These are phyloP conservation scores for Leuctra nigra DNA, from an alignment of 2,888 invertebrate genomes.

Conservation along the genomic window DNA sequence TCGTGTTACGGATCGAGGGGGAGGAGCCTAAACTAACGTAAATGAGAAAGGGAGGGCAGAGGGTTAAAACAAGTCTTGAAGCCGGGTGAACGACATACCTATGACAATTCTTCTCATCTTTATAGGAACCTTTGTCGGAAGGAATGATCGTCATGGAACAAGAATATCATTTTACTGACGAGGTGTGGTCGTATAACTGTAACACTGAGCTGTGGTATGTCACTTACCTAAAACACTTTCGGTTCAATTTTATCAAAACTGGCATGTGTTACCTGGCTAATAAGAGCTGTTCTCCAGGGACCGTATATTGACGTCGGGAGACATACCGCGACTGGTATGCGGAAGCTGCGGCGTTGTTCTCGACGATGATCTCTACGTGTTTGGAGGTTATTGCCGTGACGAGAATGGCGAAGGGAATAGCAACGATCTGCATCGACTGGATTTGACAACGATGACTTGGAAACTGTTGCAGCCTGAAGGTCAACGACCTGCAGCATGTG, in stretches of 20 bases:
- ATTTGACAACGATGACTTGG: slow-evolving; percentile 32
- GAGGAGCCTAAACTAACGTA: no score
- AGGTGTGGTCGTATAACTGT: slow-evolving; percentile 32
- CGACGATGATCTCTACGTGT: slow-evolving; percentile 32
- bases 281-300: slow-evolving; percentile 22
- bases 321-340: slow-evolving; percentile 30
- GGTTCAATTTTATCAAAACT: background rate
- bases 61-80: no score
- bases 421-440: slow-evolving; percentile 31
- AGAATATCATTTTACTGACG: slow-evolving; percentile 30
- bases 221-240: background rate
- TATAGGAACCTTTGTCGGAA: background rate
- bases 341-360: slow-evolving; percentile 32
- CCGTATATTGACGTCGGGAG: slow-evolving; percentile 29
- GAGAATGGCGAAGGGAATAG: slow-evolving; percentile 23
- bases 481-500: slow-evolving; percentile 30
- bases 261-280: background rate
- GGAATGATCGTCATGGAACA: background rate
- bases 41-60: no score
- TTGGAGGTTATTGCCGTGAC: slow-evolving; percentile 31
- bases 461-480: slow-evolving; percentile 30
- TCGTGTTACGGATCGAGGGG: no score
- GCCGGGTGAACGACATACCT: background rate
- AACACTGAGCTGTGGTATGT: slow-evolving; percentile 32
- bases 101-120: background rate